Percentiles rank a stretch among this genome's conserved stretches.
Evolutionary conservation across 1,140 invertebrate genomes (phyloP).

Genomic region (Xylocopa sonorina): DNA sequence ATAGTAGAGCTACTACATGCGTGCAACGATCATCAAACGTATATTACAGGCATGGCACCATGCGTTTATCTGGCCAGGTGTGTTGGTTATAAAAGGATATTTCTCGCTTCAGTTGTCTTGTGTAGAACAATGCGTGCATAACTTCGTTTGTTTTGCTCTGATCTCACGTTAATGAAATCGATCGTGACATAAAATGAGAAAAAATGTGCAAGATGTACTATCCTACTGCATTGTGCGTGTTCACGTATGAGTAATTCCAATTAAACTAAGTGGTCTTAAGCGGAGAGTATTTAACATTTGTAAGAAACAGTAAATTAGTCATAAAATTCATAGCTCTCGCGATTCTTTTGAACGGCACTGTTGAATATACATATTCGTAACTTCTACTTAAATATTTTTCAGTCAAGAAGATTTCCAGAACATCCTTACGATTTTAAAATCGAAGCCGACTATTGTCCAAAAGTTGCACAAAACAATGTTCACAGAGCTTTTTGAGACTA

Average conservation of each 20-base stretch:
- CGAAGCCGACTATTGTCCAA: conserved; percentile 30
- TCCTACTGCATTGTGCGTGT: neutral
- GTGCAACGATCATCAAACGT: conserved; percentile 4
- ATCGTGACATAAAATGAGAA: neutral
- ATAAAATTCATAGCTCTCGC: neutral
- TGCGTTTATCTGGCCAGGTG: conserved; percentile 30
- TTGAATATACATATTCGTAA: neutral
- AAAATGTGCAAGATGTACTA: neutral
- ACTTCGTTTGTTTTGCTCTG: conserved; percentile 3
- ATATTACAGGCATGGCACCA: conserved; percentile 11
- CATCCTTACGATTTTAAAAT: conserved; percentile 63
- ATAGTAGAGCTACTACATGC: conserved; percentile 16
- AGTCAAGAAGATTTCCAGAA: conserved; percentile 68
- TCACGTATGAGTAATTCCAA: neutral
- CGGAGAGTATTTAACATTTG: neutral
- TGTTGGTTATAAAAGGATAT: conserved; percentile 18
- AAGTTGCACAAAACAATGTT: conserved; percentile 67
- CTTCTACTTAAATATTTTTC: conserved; percentile 38
- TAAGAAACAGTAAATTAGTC: neutral
- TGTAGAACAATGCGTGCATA: no score
- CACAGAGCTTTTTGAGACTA: conserved; percentile 57
- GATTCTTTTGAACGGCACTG: no score
- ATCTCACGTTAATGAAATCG: conserved; percentile 16
- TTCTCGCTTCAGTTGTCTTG: conserved; percentile 9
- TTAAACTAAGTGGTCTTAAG: neutral